Percentiles rank a stretch among this genome's conserved stretches.
Evolutionary conservation across 2,113 vertebrate genomes (phyloP).

Genomic region (Aegotheles bennettii): DNA sequence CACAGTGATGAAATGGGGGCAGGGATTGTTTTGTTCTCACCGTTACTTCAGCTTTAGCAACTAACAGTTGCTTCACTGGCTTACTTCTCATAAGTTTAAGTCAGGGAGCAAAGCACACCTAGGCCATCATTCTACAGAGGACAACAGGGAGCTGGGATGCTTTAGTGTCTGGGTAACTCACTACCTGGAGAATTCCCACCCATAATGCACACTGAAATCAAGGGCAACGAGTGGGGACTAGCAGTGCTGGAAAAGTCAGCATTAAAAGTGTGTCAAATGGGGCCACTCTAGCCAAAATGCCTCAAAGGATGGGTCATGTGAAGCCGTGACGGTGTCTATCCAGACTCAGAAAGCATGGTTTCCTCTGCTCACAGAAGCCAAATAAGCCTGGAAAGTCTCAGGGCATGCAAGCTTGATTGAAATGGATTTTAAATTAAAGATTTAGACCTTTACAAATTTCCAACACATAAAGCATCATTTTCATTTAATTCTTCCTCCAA

Average conservation of each 20-base stretch:
- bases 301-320: not conserved
- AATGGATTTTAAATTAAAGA: not conserved
- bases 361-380: not conserved
- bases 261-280: not conserved
- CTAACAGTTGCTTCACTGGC: not conserved
- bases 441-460: not conserved
- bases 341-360: not conserved
- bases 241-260: not conserved
- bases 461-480: not conserved
- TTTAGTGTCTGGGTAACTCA: not conserved
- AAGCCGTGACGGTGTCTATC: not conserved
- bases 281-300: not conserved
- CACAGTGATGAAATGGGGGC: not conserved
- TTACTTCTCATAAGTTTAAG: not conserved
- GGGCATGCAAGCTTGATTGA: not conserved
- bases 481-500: not conserved
- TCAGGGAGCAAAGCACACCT: not conserved
- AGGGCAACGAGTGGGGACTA: not conserved
- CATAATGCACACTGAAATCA: not conserved
- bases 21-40: not conserved
- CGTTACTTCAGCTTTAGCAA: constrained; percentile 1
- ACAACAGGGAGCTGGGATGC: not conserved
- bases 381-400: not conserved
- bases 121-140: not conserved
- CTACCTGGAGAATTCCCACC: not conserved